phyloP scores from a whole-genome alignment of 2,888 invertebrate species.

The Epinotia brunnichana region DNA sequence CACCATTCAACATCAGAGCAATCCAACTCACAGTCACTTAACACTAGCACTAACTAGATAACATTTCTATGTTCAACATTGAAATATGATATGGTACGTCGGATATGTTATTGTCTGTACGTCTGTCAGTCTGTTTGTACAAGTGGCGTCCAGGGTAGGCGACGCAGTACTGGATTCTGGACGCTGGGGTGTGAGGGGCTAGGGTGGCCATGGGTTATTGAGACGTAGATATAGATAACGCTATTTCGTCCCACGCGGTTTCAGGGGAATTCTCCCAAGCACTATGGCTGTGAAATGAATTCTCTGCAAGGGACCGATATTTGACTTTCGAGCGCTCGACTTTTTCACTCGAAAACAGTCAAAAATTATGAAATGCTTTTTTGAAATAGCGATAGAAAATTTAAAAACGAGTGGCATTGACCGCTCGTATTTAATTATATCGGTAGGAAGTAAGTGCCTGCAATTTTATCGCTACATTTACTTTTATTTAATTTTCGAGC shows the following conservation, averaged over 20 bases:
- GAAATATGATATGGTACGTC: conserved; percentile 26
- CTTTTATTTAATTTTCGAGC: too few species aligned
- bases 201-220: conserved; percentile 50
- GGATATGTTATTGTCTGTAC: conserved; percentile 5
- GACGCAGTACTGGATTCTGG: conserved; percentile 52
- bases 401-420: too few species aligned
- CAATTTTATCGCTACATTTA: too few species aligned
- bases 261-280: not conserved
- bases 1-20: conserved; percentile 16
- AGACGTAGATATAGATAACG: conserved; percentile 17
- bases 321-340: too few species aligned
- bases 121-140: conserved; percentile 46
- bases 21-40: conserved; percentile 25
- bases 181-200: conserved; percentile 51
- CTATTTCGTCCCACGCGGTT: not conserved
- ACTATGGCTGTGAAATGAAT: not conserved
- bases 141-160: conserved; percentile 49
- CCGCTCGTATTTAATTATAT: too few species aligned
- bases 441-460: too few species aligned
- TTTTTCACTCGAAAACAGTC: too few species aligned
- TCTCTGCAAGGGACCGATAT: too few species aligned
- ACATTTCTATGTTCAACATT: conserved; percentile 8
- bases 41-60: conserved; percentile 17
- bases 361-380: too few species aligned
- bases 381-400: too few species aligned